Percentiles rank a stretch among this genome's conserved stretches.
Conservation (phyloP, 2,888 invertebrate species). For the Tetranychus piercei region DNA sequence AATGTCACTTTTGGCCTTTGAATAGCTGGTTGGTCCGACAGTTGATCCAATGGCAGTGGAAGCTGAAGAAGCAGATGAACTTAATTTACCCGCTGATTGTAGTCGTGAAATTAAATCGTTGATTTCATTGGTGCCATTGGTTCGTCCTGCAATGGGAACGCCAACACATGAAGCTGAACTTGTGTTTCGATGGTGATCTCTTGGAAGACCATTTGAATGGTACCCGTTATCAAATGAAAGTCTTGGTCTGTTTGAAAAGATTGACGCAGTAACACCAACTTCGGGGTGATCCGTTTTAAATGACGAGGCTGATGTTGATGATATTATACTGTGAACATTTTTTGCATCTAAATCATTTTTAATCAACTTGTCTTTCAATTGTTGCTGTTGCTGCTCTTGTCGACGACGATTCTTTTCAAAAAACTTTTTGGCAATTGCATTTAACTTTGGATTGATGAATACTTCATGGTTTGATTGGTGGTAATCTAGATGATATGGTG, state of each 20-base stretch:
- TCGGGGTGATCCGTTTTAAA: neutral
- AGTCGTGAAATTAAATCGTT: neutral
- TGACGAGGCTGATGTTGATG: neutral
- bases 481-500: neutral
- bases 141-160: neutral
- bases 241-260: neutral
- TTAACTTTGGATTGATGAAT: neutral
- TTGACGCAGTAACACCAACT: neutral
- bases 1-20: neutral
- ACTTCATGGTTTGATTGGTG: neutral
- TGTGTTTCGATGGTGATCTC: neutral
- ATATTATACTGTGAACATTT: neutral
- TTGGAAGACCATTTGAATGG: neutral
- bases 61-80: neutral
- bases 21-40: neutral
- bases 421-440: slow-evolving; percentile 7
- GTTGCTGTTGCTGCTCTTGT: neutral
- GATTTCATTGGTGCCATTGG: neutral
- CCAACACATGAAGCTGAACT: neutral
- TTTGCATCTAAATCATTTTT: neutral
- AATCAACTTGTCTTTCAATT: neutral
- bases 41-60: neutral
- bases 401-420: slow-evolving; percentile 9
- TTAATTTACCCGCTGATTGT: neutral
- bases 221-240: neutral